These are phyloP conservation scores for Hassar affinis DNA, from an alignment of 2,113 vertebrate species.

Conservation along the genomic window DNA sequence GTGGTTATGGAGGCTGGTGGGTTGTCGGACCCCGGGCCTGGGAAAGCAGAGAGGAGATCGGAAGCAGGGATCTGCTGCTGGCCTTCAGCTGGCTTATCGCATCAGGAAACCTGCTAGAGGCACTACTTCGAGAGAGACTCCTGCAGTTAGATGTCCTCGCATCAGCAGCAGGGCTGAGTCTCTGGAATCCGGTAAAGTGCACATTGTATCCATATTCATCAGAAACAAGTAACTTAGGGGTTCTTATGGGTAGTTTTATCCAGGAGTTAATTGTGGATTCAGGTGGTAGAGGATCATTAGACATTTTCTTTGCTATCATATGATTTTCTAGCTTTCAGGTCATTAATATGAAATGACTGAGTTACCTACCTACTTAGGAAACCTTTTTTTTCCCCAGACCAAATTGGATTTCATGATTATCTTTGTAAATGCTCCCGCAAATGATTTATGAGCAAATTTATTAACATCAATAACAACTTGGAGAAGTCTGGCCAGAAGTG, in stretches of 20 bases:
- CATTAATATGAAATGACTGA: too few species aligned
- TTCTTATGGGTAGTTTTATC: neutral
- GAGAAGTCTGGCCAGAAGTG: too few species aligned
- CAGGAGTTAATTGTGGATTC: neutral
- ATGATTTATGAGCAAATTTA: too few species aligned
- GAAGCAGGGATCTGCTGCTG: slow-evolving; percentile 69
- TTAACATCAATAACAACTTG: too few species aligned
- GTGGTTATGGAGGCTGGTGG: slow-evolving; percentile 68
- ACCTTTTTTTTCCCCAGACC: too few species aligned
- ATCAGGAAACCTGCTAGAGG: slow-evolving; percentile 59
- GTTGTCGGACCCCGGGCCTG: slow-evolving; percentile 37
- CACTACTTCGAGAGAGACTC: slow-evolving; percentile 57
- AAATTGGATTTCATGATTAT: too few species aligned
- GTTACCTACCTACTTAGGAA: too few species aligned
- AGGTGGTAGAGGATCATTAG: neutral
- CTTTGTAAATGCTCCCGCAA: too few species aligned
- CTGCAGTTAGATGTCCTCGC: slow-evolving; percentile 60
- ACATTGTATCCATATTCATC: neutral
- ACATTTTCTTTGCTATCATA: neutral
- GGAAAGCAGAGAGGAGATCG: slow-evolving; percentile 35
- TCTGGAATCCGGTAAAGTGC: neutral
- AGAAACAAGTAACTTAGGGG: neutral
- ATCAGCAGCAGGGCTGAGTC: slow-evolving; percentile 19
- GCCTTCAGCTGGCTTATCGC: slow-evolving; percentile 70
- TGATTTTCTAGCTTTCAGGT: neutral